phyloP scores from a whole-genome alignment of 2,113 vertebrate genomes.

The Muntiacus reevesi region DNA sequence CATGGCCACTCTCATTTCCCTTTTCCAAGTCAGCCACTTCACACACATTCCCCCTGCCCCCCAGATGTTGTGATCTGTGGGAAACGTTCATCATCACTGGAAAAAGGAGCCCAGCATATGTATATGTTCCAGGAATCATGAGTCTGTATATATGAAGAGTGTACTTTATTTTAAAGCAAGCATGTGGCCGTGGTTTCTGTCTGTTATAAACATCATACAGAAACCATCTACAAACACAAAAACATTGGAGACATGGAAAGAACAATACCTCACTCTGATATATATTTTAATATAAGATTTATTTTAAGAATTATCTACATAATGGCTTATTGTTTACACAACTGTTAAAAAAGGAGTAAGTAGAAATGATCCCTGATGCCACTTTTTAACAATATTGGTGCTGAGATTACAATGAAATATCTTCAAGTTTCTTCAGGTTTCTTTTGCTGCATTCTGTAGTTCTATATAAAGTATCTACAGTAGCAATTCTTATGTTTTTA shows the following conservation, averaged over 20 bases:
- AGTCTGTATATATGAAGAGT: background rate
- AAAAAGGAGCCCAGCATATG: background rate
- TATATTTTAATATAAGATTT: background rate
- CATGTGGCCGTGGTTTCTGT: background rate
- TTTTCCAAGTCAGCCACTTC: background rate
- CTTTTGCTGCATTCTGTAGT: background rate
- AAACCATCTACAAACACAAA: background rate
- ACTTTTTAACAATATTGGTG: background rate
- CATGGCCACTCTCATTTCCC: background rate
- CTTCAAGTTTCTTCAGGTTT: background rate
- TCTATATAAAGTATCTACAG: background rate
- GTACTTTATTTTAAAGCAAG: background rate
- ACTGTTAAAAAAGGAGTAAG: background rate
- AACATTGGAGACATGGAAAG: background rate
- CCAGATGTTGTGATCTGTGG: background rate
- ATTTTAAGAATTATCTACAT: background rate
- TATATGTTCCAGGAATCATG: background rate
- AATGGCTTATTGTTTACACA: background rate
- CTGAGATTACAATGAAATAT: background rate
- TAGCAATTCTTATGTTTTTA: background rate
- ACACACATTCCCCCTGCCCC: background rate
- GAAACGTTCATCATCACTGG: background rate
- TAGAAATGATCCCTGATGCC: background rate
- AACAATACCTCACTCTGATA: background rate
- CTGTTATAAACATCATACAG: background rate